Percentiles rank a stretch among this genome's conserved stretches.
phyloP scores from a whole-genome alignment of 1,140 invertebrate species.

The Sitobion miscanthi region DNA sequence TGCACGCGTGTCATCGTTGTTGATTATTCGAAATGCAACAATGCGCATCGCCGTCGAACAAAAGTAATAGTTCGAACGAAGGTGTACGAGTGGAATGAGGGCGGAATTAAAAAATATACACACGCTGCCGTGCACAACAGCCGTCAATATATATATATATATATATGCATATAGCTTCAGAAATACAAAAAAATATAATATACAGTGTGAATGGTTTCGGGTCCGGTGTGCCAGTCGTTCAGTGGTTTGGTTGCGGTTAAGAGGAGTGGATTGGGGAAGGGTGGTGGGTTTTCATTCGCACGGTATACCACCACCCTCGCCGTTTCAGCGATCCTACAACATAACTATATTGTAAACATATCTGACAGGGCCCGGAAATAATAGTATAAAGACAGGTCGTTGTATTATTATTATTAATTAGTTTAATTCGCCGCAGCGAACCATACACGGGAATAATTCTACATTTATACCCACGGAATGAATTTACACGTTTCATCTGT shows the following conservation, averaged over 20 bases:
- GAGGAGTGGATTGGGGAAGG: background rate
- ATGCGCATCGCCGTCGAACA: constrained; percentile 42
- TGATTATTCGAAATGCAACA: constrained; percentile 53
- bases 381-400: background rate
- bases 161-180: background rate
- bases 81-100: background rate
- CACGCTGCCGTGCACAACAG: background rate
- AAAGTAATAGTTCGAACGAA: background rate
- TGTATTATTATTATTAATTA: background rate
- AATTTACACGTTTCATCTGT: too few relatives aligned
- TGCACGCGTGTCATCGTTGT: constrained; percentile 50
- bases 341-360: background rate
- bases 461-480: too few relatives aligned
- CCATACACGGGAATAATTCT: background rate
- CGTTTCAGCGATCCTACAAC: background rate
- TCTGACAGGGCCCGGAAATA: background rate
- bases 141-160: background rate
- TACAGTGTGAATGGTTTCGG: background rate
- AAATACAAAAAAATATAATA: background rate
- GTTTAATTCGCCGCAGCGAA: background rate
- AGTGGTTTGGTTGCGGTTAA: background rate
- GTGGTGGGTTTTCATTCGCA: background rate
- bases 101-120: constrained; percentile 31
- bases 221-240: background rate
- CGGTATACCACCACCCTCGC: background rate